Conservation (phyloP, 1,140 invertebrate species). For the Pseudomyrmex pallidus region DNA sequence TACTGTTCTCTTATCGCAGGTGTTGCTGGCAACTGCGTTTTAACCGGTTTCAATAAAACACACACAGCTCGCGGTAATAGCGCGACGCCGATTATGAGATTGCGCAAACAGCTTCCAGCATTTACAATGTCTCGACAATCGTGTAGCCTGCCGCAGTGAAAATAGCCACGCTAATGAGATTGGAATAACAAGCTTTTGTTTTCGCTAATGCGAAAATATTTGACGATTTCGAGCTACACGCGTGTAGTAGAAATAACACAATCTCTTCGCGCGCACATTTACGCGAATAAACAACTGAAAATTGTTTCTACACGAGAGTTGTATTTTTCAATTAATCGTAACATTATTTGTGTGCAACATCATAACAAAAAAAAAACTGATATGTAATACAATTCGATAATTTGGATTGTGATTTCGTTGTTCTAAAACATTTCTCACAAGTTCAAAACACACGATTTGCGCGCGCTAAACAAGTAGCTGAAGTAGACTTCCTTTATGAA, state of each 20-base stretch:
- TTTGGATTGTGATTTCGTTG: not conserved
- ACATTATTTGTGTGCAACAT: too few relatives aligned
- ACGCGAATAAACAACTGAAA: not conserved
- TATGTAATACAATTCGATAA: too few relatives aligned
- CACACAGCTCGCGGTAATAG: too few relatives aligned
- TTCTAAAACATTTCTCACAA: not conserved
- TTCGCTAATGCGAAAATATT: slow-evolving; percentile 16
- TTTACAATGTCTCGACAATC: slow-evolving; percentile 19
- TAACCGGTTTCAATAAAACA: too few relatives aligned
- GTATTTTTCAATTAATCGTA: too few relatives aligned
- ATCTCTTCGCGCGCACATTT: not conserved
- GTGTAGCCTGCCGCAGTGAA: not conserved
- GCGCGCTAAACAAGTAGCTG: not conserved
- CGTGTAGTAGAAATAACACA: not conserved
- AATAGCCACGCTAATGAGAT: slow-evolving; percentile 5
- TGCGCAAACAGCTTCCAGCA: not conserved
- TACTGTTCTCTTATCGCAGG: slow-evolving; percentile 2
- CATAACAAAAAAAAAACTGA: not conserved
- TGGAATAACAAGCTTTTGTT: slow-evolving; percentile 24
- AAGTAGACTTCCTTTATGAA: slow-evolving; percentile 26
- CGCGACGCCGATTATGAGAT: not conserved
- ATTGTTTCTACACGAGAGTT: not conserved
- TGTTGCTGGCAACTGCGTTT: not conserved
- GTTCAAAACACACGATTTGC: not conserved
- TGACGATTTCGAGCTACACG: not conserved